Evolutionary conservation across 37 sponge, comb jelly and placozoan species (phyloP).

Genomic region (Lycopodina hypogea): DNA sequence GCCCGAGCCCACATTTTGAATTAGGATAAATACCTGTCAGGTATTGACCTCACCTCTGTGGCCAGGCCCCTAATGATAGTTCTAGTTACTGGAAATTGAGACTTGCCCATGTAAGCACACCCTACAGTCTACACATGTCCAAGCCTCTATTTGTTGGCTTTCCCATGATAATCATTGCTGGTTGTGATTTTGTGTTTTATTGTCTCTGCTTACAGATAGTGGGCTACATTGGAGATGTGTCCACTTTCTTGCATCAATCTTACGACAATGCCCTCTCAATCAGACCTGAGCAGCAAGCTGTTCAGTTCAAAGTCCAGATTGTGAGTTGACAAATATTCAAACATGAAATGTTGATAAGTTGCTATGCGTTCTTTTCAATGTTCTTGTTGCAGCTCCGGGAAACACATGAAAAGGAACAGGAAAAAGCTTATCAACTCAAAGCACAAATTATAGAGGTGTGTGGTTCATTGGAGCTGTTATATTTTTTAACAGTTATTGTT

Average conservation of each 20-base stretch:
- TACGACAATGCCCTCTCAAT: slow-evolving; percentile 56
- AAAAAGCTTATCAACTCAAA: slow-evolving; percentile 68
- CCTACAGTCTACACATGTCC: too few species aligned
- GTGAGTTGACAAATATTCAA: slow-evolving; percentile 41
- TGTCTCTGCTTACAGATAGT: slow-evolving; percentile 44
- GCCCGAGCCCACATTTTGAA: too few species aligned
- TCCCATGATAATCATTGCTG: too few species aligned
- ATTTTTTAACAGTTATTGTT: background rate
- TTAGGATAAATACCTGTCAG: too few species aligned
- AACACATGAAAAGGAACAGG: slow-evolving; percentile 54
- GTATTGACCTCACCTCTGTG: too few species aligned
- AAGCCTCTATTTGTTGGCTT: too few species aligned
- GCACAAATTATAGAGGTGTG: slow-evolving; percentile 70
- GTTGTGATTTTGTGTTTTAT: background rate
- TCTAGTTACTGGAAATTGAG: too few species aligned
- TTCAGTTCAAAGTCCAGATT: slow-evolving; percentile 82
- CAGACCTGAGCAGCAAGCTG: slow-evolving; percentile 53
- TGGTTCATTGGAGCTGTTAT: background rate
- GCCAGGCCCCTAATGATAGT: too few species aligned
- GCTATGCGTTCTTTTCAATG: background rate
- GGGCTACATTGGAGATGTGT: slow-evolving; percentile 75
- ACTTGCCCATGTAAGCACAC: too few species aligned
- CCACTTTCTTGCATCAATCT: slow-evolving; percentile 83
- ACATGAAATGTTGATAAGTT: background rate
- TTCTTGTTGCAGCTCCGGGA: slow-evolving; percentile 43